Evolutionary conservation across 2,113 vertebrate genomes (phyloP), one percentile per base, ranked within the genome.

Genomic region (Centrocercus urophasianus): DNA sequence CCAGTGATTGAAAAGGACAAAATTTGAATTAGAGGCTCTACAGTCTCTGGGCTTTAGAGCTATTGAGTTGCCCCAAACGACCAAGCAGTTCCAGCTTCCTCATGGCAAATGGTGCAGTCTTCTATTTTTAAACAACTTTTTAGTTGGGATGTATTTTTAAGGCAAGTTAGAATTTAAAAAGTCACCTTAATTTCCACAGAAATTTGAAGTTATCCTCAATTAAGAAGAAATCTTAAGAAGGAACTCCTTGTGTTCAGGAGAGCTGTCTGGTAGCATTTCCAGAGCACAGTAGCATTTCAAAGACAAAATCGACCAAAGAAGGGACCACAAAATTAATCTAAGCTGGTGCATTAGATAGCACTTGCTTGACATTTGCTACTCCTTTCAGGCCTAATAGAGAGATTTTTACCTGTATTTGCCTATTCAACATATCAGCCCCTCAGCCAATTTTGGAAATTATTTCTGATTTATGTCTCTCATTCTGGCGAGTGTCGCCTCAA

Each of bases 361-460:
- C 95, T 97, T 97, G 57, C 48, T 97, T 98, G 98, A 98, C 98
- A 98, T 97, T 98, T 97, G 95, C 97, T 64, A 90, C 98, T 98
- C 95, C 96, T 98, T 98, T 98, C 98, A 98, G 94, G 96, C 94
- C 76, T 98, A 98, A 98, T 98, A 98, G 98, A 98, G 97, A 98
- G 96, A 98, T 98, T 98, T 98, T 98, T 98, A 97, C 98, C 98
- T 98, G 96, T 97, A 98, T 98, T 98, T 98, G 97, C 97, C 98
- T 98, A 98, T 98, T 98, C 97, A 98, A 98, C 97, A 97, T 96
- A 98, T 98, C 97, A 98, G 77, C 82, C 92, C 96, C 89, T 97
- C 96, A 98, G 96, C 97, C 97, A 98, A 96, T 98, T 98, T 98
- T 98, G 97, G 97, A 98, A 98, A 98, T 98, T 98, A 98, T 98